Percentiles rank a stretch among this genome's conserved stretches.
Conservation (phyloP, 1,140 invertebrate species). For the Mizuhopecten yessoensis region DNA sequence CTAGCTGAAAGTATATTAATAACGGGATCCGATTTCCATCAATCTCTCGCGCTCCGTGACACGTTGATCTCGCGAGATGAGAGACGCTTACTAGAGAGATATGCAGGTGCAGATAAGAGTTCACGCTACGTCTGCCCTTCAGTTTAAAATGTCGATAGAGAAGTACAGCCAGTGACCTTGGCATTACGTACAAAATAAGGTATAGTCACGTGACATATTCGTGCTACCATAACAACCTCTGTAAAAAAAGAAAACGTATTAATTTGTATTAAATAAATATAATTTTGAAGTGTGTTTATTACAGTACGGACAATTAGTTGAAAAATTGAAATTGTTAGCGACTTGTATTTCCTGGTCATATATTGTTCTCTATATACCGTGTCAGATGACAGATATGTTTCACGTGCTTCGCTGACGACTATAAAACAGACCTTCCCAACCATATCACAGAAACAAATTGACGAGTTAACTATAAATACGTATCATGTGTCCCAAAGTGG, state of each 20-base stretch:
- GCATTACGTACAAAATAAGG: neutral
- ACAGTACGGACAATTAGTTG: too few species aligned
- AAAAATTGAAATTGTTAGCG: too few species aligned
- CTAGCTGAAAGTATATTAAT: neutral
- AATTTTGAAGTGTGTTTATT: too few species aligned
- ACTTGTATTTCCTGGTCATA: too few species aligned
- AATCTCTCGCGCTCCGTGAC: neutral
- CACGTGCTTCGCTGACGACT: too few species aligned
- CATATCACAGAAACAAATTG: too few species aligned
- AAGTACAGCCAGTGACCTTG: neutral
- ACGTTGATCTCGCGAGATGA: conserved; percentile 37
- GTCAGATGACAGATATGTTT: too few species aligned
- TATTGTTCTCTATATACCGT: too few species aligned
- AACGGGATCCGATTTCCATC: neutral
- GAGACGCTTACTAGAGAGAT: neutral
- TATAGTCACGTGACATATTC: neutral
- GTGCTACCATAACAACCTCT: neutral
- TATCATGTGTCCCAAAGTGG: too few species aligned
- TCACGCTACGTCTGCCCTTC: neutral
- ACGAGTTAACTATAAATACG: too few species aligned
- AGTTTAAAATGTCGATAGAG: neutral
- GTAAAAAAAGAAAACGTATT: neutral
- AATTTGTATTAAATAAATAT: too few species aligned
- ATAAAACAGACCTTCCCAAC: too few species aligned
- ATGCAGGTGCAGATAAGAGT: neutral